Evolutionary conservation across 2,797 vertebrate species (phyloP), one percentile per base, ranked within the genome.

Genomic region (Remorina albescens): DNA sequence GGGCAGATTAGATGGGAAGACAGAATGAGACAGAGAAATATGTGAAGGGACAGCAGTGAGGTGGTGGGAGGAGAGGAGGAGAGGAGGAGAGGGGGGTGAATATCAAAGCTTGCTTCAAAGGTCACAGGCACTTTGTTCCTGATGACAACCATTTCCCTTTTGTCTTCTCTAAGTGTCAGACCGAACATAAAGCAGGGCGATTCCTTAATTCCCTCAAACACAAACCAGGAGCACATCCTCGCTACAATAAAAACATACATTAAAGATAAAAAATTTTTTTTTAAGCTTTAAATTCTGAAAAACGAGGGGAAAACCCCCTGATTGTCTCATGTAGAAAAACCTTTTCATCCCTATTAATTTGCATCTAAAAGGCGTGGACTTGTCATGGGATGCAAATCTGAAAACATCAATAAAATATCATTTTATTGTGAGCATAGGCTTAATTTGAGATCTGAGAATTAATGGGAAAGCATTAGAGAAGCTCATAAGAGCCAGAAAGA

Each of bases 51-150:
- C 21, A 76, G 63, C 9, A 12, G 57, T 0, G 39, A 68, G 64
- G 63, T 0, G n/a, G 21, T 47, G 46, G 65, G 60, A 77, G 72
- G 67, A 72, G 76, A 66, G 50, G 60, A 77, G 72, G 67, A 72
- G 76, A 66, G 50, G 77, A 75, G 46, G 57, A 42, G 68, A 71
- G 67, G 53, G 71, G 68, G 74, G 64, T 51, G 73, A 82, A 88
- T 89, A 91, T 92, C 88, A 92, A 92, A 92, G 89, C 83, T 68
- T 51, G 74, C 90, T 89, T 90, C 85, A 93, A 93, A 94, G 93
- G 92, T 94, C 92, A 92, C 68, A 58, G 21, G 74, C 84, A 90
- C 91, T 92, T 93, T 91, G 87, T 92, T 91, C 86, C 70, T 80
- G 89, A 83, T 86, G 91, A 92, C 84, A 89, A 87, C 80, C 89